phyloP scores from a whole-genome alignment of 1,140 invertebrate species.

The Gryon sp. region DNA sequence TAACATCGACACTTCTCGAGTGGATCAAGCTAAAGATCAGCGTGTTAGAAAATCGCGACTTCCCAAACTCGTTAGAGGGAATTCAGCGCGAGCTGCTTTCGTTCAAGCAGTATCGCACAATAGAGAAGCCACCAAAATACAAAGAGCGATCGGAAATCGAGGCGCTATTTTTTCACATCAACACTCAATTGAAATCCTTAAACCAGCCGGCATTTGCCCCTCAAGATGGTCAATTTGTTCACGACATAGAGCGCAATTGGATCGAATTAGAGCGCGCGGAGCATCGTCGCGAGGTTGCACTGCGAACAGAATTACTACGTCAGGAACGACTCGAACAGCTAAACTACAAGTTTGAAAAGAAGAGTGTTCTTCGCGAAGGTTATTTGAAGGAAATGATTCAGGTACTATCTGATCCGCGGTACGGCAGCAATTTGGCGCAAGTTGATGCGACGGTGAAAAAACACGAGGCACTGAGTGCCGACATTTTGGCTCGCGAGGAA shows the following conservation, averaged over 20 bases:
- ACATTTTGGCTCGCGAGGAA: slow-evolving; percentile 96
- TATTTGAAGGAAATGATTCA: slow-evolving; percentile 99
- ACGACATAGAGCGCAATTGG: slow-evolving; percentile 97
- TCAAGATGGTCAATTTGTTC: slow-evolving; percentile 93
- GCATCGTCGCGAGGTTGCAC: slow-evolving; percentile 94
- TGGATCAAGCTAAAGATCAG: slow-evolving; percentile 96
- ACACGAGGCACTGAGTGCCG: slow-evolving; percentile 98
- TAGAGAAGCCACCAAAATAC: slow-evolving; percentile 99
- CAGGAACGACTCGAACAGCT: slow-evolving; percentile 97
- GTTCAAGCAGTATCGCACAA: slow-evolving; percentile 97
- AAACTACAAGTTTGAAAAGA: slow-evolving; percentile 97
- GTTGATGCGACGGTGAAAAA: slow-evolving; percentile 99
- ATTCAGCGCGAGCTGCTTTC: slow-evolving; percentile 93
- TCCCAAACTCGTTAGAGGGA: slow-evolving; percentile 97
- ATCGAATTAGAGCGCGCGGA: slow-evolving; percentile 95
- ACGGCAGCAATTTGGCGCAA: slow-evolving; percentile 93
- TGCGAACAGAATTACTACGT: slow-evolving; percentile 93
- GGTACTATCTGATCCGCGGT: slow-evolving; percentile 94
- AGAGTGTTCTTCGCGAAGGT: slow-evolving; percentile 93
- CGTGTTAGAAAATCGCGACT: slow-evolving; percentile 90
- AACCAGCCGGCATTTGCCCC: slow-evolving; percentile 94
- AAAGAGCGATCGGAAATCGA: slow-evolving; percentile 98
- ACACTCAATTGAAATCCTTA: slow-evolving; percentile 96
- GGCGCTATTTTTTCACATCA: slow-evolving; percentile 97
- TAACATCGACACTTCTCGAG: slow-evolving; percentile 91